A percentile compares a stretch with the other conserved stretches of the same genome.
Evolutionary conservation across 1,140 invertebrate species (phyloP).

Genomic region (Conopomorpha cramerella): DNA sequence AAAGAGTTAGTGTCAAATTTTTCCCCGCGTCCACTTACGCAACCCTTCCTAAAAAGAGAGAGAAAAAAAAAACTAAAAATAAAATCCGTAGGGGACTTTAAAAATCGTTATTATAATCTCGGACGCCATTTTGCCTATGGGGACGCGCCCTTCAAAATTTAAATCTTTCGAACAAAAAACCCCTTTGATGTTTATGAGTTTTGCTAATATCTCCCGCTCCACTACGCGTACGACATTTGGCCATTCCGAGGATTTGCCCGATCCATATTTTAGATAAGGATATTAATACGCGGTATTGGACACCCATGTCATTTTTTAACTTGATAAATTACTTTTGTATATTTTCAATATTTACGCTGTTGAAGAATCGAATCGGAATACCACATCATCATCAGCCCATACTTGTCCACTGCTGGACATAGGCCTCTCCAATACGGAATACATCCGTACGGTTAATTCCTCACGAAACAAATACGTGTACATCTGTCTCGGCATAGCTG

Average conservation of each 20-base stretch:
- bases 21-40: conserved; percentile 43
- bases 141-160: conserved; percentile 53
- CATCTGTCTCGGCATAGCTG: no score
- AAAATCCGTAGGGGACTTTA: conserved; percentile 38
- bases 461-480: no score
- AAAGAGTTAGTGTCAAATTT: conserved; percentile 42
- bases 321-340: no score
- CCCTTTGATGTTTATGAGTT: conserved; percentile 55
- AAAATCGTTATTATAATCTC: conserved; percentile 60
- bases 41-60: conserved; percentile 45
- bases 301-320: no score
- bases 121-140: conserved; percentile 48
- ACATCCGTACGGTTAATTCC: no score
- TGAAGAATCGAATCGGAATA: no score
- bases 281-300: no score
- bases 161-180: conserved; percentile 46
- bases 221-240: conserved; percentile 44
- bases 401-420: no score
- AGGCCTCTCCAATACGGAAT: no score
- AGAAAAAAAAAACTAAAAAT: conserved; percentile 14
- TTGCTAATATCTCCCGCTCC: conserved; percentile 47
- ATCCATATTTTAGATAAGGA: conserved; percentile 53
- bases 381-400: no score
- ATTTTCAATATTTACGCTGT: no score
- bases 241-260: conserved; percentile 37